Conservation (phyloP, 2,113 vertebrate genomes). For the Mustela lutreola region DNA sequence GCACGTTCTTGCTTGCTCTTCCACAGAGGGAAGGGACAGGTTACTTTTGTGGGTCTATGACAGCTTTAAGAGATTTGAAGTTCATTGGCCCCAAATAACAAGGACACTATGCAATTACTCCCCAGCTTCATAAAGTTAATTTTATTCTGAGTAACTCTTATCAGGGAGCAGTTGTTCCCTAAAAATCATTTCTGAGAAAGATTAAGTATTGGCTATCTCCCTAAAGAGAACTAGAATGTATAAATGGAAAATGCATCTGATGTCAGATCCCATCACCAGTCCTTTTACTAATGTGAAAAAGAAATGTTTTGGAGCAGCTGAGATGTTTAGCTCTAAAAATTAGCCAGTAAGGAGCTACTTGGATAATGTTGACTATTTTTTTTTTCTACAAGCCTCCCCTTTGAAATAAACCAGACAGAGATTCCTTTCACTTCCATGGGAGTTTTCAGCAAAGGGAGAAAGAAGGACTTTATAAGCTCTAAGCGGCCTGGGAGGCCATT, state of each 20-base stretch:
- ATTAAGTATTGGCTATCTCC: background rate
- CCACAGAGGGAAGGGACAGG: background rate
- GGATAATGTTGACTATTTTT: constrained; percentile 82
- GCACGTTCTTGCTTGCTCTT: background rate
- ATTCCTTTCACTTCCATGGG: constrained; percentile 87
- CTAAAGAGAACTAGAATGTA: constrained; percentile 49
- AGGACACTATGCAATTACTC: background rate
- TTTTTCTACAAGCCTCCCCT: constrained; percentile 86
- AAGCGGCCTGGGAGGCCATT: constrained; percentile 86
- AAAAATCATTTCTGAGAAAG: constrained; percentile 61
- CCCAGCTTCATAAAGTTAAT: constrained; percentile 35
- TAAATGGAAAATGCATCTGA: constrained; percentile 71
- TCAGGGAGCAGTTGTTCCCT: constrained; percentile 34
- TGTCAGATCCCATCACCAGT: constrained; percentile 65
- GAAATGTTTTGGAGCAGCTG: constrained; percentile 84
- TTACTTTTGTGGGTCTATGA: background rate
- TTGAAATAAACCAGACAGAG: constrained; percentile 90
- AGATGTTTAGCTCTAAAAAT: constrained; percentile 85
- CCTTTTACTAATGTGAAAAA: constrained; percentile 83
- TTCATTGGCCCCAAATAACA: constrained; percentile 27
- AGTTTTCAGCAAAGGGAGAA: constrained; percentile 88
- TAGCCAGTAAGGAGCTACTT: constrained; percentile 86
- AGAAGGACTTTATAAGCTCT: constrained; percentile 87
- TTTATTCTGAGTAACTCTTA: constrained; percentile 56
- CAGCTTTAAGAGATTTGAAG: constrained; percentile 18